A percentile compares a stretch with the other conserved stretches of the same genome.
These are phyloP conservation scores for Thaumatotibia leucotreta DNA, from an alignment of 1,140 invertebrate genomes.

Conservation along the genomic window DNA sequence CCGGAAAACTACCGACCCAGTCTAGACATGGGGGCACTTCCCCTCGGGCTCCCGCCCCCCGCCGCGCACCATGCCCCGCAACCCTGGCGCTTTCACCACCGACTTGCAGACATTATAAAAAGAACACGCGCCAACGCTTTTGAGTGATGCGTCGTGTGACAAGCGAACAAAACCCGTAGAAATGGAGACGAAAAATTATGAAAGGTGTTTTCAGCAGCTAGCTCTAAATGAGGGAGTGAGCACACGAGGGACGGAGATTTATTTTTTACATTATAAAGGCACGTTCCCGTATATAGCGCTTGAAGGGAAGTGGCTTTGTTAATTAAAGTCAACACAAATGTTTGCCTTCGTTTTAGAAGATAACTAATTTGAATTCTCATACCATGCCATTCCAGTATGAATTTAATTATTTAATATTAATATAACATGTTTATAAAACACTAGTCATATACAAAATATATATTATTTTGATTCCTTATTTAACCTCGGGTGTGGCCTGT, in stretches of 20 bases:
- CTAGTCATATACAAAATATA: too few species aligned
- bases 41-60: constrained; percentile 35
- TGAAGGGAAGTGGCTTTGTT: neutral
- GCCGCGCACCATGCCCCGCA: constrained; percentile 25
- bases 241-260: neutral
- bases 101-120: constrained; percentile 73
- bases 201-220: constrained; percentile 32
- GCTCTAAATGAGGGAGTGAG: constrained; percentile 19
- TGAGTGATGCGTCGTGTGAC: constrained; percentile 50
- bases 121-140: constrained; percentile 62
- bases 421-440: too few species aligned
- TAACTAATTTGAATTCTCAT: constrained; percentile 12
- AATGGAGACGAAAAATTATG: constrained; percentile 40
- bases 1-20: constrained; percentile 76
- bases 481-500: too few species aligned
- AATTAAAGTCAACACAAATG: neutral
- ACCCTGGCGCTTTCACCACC: constrained; percentile 68
- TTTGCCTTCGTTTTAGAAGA: neutral
- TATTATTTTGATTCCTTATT: constrained; percentile 47
- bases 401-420: neutral
- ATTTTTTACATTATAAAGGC: neutral
- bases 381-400: constrained; percentile 27
- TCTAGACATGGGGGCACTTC: constrained; percentile 74
- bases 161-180: constrained; percentile 45
- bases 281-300: neutral